phyloP scores from a whole-genome alignment of 2,797 vertebrate species.

The Leptodactylus fallax region DNA sequence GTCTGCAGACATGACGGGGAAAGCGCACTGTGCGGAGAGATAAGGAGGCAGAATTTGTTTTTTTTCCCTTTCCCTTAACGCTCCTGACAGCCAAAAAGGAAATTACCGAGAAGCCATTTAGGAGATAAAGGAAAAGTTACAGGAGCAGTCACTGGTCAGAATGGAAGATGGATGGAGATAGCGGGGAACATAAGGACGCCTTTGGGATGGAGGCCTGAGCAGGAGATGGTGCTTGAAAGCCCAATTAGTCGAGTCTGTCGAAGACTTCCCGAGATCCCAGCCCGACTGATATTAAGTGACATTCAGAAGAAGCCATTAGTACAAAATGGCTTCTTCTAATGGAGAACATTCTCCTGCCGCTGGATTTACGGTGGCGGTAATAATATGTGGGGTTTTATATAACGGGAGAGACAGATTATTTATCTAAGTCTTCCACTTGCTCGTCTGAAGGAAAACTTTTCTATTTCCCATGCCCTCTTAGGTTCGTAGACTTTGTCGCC shows the following conservation, averaged over 20 bases:
- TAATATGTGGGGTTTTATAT: neutral
- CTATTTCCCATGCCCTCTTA: neutral
- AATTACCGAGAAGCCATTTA: constrained; percentile 57
- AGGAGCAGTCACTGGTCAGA: constrained; percentile 35
- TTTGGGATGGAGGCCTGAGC: constrained; percentile 33
- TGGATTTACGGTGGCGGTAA: neutral
- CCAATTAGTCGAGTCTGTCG: constrained; percentile 44
- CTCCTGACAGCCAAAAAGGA: constrained; percentile 46
- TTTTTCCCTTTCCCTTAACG: neutral
- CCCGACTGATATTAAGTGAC: constrained; percentile 31
- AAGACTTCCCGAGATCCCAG: neutral
- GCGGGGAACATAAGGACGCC: constrained; percentile 15
- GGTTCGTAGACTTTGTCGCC: neutral
- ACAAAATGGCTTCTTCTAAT: constrained; percentile 30
- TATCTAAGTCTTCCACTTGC: neutral
- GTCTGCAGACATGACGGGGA: constrained; percentile 27
- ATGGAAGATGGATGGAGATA: constrained; percentile 54
- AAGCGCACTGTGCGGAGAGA: constrained; percentile 39
- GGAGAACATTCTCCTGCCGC: neutral
- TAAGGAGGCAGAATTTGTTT: constrained; percentile 43
- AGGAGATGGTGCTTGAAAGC: constrained; percentile 25
- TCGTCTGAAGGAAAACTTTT: neutral
- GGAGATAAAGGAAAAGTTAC: constrained; percentile 50
- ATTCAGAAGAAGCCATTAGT: constrained; percentile 35
- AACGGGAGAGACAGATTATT: neutral